A percentile compares a stretch with the other conserved stretches of the same genome.
Evolutionary conservation across 2,797 vertebrate genomes (phyloP).

Genomic region (Dallia pectoralis): DNA sequence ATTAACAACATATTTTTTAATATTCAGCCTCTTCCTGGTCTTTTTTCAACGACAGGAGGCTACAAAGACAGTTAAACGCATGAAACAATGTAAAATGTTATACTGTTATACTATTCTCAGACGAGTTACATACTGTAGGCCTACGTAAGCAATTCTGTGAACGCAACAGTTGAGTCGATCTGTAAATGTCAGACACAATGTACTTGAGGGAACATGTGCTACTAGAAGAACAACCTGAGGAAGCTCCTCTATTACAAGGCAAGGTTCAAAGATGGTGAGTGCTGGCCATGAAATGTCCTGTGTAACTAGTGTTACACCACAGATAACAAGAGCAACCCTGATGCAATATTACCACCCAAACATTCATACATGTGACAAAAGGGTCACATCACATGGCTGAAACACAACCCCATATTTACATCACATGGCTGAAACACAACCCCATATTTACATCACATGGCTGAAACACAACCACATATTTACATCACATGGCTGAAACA

Average conservation of each 20-base stretch:
- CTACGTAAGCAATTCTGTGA: neutral
- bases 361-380: neutral
- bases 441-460: no score
- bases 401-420: neutral
- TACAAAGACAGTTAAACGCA: neutral
- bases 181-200: neutral
- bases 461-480: no score
- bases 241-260: neutral
- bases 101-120: neutral
- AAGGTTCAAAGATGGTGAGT: neutral
- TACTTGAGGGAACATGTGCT: neutral
- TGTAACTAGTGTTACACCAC: neutral
- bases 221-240: neutral
- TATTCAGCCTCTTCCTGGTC: slow-evolving; percentile 19
- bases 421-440: no score
- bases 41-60: neutral
- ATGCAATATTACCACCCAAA: neutral
- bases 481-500: no score
- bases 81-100: neutral
- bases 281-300: neutral
- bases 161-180: neutral
- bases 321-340: neutral
- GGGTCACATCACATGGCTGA: no score
- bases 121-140: no score
- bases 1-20: neutral